Evolutionary conservation across 1,140 invertebrate species (phyloP).

Genomic region (Aphaenogaster ashmeadi): DNA sequence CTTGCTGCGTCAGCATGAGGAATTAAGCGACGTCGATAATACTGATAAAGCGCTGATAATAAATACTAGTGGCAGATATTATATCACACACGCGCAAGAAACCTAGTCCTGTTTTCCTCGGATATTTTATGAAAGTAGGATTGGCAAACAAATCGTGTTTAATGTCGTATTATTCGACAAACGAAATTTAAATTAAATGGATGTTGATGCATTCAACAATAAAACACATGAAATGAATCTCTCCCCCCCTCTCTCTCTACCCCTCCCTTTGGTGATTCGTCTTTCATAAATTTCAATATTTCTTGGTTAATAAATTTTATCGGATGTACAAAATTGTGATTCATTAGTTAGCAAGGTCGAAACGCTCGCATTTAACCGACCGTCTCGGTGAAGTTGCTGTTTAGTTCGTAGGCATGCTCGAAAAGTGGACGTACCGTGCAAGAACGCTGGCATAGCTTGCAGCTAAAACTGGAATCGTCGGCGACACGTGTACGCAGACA

Average conservation of each 20-base stretch:
- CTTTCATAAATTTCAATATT: neutral
- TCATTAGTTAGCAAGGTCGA: conserved; percentile 1
- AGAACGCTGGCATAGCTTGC: conserved; percentile 78
- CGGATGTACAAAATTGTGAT: neutral
- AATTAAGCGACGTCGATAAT: conserved; percentile 31
- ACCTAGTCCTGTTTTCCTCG: neutral
- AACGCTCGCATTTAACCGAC: conserved; percentile 11
- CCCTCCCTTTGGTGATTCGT: neutral
- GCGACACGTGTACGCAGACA: conserved; percentile 82
- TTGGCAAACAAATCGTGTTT: neutral
- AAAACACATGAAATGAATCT: neutral
- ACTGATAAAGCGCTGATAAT: conserved; percentile 51
- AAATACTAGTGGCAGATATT: conserved; percentile 31
- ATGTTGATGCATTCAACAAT: neutral
- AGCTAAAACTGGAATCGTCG: conserved; percentile 80
- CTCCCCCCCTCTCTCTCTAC: neutral
- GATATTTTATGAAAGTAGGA: neutral
- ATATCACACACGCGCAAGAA: neutral
- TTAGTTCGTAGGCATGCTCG: neutral
- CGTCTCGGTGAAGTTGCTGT: neutral
- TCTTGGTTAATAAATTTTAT: conserved; percentile 45
- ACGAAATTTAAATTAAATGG: conserved; percentile 4
- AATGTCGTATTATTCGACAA: neutral
- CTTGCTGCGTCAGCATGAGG: neutral
- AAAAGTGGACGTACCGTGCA: conserved; percentile 35